Evolutionary conservation across 1,140 invertebrate genomes (phyloP).

Genomic region (Sycophaga agraensis): DNA sequence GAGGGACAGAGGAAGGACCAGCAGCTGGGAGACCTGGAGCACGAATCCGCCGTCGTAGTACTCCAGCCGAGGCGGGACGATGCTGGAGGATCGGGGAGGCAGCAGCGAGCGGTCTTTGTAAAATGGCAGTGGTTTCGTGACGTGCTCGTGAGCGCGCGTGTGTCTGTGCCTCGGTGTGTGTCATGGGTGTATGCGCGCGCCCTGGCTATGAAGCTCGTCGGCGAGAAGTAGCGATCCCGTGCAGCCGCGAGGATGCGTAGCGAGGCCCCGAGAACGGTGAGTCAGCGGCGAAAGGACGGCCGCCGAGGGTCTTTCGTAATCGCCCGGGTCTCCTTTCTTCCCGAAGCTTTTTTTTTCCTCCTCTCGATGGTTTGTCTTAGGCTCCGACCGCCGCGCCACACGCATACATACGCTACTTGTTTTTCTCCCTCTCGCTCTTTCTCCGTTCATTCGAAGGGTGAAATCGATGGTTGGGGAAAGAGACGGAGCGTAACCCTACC

Average conservation of each 20-base stretch:
- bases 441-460: neutral
- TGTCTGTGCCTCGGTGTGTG: too few relatives aligned
- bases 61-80: neutral
- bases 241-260: slow-evolving; percentile 18
- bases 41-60: too few relatives aligned
- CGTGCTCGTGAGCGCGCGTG: neutral
- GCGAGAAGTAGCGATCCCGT: neutral
- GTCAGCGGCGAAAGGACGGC: too few relatives aligned
- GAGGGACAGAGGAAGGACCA: too few relatives aligned
- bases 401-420: slow-evolving; percentile 2
- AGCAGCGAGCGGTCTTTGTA: neutral
- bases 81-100: neutral
- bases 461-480: slow-evolving; percentile 19
- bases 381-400: slow-evolving; percentile 11
- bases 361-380: neutral
- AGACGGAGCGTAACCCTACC: neutral
- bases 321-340: too few relatives aligned
- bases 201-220: neutral
- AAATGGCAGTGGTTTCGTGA: slow-evolving; percentile 11
- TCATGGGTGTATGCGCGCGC: neutral
- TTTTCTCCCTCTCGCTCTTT: neutral
- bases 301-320: too few relatives aligned
- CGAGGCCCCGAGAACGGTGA: slow-evolving; percentile 11
- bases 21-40: too few relatives aligned
- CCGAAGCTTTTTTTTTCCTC: neutral